Evolutionary conservation across 2,888 invertebrate species (phyloP), one percentile per base, ranked within the genome.

Genomic region (Gnatocerus cornutus): DNA sequence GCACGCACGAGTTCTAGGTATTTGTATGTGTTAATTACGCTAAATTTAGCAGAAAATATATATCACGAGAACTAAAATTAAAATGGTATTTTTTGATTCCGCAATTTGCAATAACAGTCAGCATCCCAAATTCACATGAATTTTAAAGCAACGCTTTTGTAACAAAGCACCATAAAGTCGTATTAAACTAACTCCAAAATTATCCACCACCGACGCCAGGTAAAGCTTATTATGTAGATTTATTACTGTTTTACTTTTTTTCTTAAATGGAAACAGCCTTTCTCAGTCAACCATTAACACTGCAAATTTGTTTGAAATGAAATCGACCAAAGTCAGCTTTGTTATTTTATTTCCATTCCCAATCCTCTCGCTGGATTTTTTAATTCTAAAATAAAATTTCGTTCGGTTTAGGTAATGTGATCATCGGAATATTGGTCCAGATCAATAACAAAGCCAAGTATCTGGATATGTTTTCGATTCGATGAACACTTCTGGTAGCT

Each of bases 171-270:
- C 41, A 41, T 41, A 41, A 41, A 41, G 12, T 41, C 12, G n/a
- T 12, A 41, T 41, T 41, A 41, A 12, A 12, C 41, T 16, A 13
- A 9, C 45, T 59, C 46, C 29, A 27, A 46, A 56, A 56, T 56
- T 56, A 43, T 56, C 29, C 43, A 55, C 55, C 39, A 14, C 37
- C 39, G 37, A 12, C 29, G 9, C 59, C 37, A 46, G 30, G 46
- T 59, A 59, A 59, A 59, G 48, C 61, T 61, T 46, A 59, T 59
- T 59, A 59, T 61, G 48, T 12, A 50, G 21, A 61, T 61, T 61
- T 50, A 50, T 61, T 46, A 27, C 30, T 46, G 9, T 59, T 59
- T 27, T 9, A 13, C 5, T 29, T 45, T 58, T 45, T 46, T 29
- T 45, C 59, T 59, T 46, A 43, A 59, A 59, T 33, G 59, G 30